phyloP scores from a whole-genome alignment of 1,140 invertebrate genomes.

The Calliopsis andreniformis region DNA sequence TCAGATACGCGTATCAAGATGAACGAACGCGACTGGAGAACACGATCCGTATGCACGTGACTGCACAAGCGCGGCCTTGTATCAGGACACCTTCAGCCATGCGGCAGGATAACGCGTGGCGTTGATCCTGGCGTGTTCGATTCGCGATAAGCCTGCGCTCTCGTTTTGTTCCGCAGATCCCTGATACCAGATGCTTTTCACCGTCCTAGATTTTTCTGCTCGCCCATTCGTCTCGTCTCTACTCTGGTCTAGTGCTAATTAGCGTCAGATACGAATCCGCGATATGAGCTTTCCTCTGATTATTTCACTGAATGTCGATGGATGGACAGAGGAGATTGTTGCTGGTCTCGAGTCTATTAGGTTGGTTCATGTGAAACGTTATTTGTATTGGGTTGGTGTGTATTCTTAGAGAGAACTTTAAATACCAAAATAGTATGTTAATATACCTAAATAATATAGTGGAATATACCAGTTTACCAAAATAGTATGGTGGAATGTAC shows the following conservation, averaged over 20 bases:
- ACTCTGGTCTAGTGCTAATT: slow-evolving; percentile 15
- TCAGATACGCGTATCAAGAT: slow-evolving; percentile 9
- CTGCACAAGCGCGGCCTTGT: neutral
- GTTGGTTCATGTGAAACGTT: no score
- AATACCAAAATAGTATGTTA: no score
- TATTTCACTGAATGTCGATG: neutral
- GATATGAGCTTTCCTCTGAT: neutral
- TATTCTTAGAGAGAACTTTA: no score
- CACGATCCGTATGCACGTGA: neutral
- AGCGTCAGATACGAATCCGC: neutral
- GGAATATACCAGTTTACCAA: no score
- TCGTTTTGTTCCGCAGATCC: slow-evolving; percentile 57
- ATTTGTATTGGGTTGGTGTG: no score
- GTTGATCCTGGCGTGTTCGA: slow-evolving; percentile 38
- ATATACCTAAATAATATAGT: no score
- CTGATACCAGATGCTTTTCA: slow-evolving; percentile 61
- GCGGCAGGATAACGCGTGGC: slow-evolving; percentile 4
- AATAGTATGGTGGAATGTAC: no score
- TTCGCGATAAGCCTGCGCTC: slow-evolving; percentile 52
- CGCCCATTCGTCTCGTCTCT: slow-evolving; percentile 26
- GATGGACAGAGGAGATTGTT: no score
- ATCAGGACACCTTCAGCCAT: neutral
- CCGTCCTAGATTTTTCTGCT: slow-evolving; percentile 67
- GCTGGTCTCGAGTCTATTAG: no score
- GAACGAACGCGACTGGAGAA: neutral